A percentile compares a stretch with the other conserved stretches of the same genome.
Conservation (phyloP, 2,797 vertebrate species). For the Coccyzus lansbergi region DNA sequence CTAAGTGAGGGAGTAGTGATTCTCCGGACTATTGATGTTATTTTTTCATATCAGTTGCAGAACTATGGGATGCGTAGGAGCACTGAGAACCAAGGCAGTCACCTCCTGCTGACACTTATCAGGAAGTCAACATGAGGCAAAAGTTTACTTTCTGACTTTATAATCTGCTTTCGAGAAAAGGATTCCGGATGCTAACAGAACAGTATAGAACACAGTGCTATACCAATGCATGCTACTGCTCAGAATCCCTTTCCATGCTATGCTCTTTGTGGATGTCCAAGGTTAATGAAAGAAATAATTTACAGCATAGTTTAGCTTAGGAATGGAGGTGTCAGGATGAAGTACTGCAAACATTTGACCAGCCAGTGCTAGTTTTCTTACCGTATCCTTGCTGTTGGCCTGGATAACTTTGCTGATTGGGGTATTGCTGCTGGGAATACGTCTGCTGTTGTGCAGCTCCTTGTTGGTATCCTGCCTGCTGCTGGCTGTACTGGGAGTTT, state of each 20-base stretch:
- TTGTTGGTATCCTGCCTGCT: slow-evolving; percentile 92
- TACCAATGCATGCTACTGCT: not conserved
- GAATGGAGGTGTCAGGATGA: not conserved
- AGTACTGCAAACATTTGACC: not conserved
- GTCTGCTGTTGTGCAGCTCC: slow-evolving; percentile 88
- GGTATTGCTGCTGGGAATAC: slow-evolving; percentile 91
- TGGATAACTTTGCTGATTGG: slow-evolving; percentile 90
- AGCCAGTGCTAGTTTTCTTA: slow-evolving; percentile 60
- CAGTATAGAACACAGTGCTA: not conserved
- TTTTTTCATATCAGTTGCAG: not conserved
- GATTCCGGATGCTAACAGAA: not conserved
- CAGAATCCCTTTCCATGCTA: not conserved
- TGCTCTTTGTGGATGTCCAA: not conserved
- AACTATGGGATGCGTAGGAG: not conserved
- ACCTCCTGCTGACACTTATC: not conserved
- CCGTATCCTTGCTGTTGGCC: slow-evolving; percentile 91
- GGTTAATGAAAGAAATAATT: not conserved
- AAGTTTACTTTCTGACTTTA: not conserved
- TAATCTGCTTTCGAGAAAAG: not conserved
- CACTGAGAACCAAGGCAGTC: not conserved
- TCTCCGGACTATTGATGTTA: not conserved
- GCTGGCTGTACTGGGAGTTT: slow-evolving; percentile 93
- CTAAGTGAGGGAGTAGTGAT: not conserved
- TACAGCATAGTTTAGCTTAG: not conserved
- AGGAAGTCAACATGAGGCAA: not conserved